Evolutionary conservation across 1,140 invertebrate genomes (phyloP).

Genomic region (Penaeus japonicus): DNA sequence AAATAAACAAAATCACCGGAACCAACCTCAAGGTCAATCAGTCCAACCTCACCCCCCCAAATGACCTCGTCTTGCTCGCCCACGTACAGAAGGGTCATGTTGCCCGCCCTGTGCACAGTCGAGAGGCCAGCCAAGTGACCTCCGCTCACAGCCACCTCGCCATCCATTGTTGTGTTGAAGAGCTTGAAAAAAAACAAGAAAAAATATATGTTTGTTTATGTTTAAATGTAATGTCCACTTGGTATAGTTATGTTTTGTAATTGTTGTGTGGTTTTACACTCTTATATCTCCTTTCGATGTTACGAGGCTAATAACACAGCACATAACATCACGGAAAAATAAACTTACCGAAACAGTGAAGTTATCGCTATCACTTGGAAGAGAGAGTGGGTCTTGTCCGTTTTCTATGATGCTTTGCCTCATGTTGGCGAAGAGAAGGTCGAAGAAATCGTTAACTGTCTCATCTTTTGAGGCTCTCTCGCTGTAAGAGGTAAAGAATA

Average conservation of each 20-base stretch:
- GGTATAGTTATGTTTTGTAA: no score
- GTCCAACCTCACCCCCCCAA: conserved; percentile 37
- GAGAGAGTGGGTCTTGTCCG: neutral
- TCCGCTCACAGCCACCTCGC: neutral
- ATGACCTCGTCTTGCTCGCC: conserved; percentile 28
- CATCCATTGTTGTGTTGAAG: conserved; percentile 27
- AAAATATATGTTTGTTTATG: neutral
- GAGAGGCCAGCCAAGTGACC: conserved; percentile 18
- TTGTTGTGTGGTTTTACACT: no score
- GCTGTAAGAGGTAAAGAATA: no score
- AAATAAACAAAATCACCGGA: neutral
- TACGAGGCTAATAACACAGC: neutral
- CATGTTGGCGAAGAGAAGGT: conserved; percentile 38
- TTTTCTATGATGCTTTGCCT: conserved; percentile 8
- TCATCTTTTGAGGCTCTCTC: neutral
- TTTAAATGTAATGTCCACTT: no score
- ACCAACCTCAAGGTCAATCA: conserved; percentile 36
- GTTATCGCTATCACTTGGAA: conserved; percentile 27
- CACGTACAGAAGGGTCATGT: conserved; percentile 21
- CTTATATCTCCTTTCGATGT: neutral
- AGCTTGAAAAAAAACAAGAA: neutral
- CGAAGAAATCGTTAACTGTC: conserved; percentile 37
- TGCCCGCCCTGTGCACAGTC: conserved; percentile 25
- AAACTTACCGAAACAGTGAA: conserved; percentile 30
- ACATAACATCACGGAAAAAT: neutral